These are phyloP conservation scores for Batillaria attramentaria DNA, from an alignment of 1,140 invertebrate genomes.

Conservation along the genomic window DNA sequence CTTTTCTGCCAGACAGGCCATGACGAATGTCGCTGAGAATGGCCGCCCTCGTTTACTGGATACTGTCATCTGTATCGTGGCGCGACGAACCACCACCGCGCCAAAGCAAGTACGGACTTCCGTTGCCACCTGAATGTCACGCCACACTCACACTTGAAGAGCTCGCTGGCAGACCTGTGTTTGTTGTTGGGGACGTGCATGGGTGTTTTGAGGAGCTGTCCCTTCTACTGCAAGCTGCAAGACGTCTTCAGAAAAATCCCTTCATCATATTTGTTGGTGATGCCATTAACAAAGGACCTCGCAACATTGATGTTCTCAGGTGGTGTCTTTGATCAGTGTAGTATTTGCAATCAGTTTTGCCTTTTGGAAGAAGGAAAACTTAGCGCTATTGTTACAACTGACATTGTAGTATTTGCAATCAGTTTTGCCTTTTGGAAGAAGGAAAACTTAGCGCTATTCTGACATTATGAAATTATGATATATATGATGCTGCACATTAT, in stretches of 20 bases:
- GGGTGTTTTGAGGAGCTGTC: conserved; percentile 69
- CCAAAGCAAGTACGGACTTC: conserved; percentile 44
- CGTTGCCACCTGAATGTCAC: conserved; percentile 50
- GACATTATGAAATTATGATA: not conserved
- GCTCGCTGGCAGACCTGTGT: conserved; percentile 49
- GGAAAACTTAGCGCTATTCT: not conserved
- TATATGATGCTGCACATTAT: not conserved
- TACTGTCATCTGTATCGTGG: conserved; percentile 16
- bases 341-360: conserved; percentile 32
- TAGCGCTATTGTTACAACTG: not conserved
- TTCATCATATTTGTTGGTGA: conserved; percentile 70
- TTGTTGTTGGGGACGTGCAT: conserved; percentile 71
- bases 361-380: not conserved
- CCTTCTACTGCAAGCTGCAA: conserved; percentile 54
- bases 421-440: not conserved
- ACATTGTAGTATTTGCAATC: too few species aligned
- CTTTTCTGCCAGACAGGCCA: too few species aligned
- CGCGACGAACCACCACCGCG: not conserved
- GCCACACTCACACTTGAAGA: conserved; percentile 38
- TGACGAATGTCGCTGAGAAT: not conserved
- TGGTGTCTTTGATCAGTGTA: conserved; percentile 16
- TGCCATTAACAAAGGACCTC: conserved; percentile 69
- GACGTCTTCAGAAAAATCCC: conserved; percentile 36
- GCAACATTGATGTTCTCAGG: conserved; percentile 61
- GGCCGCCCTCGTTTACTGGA: conserved; percentile 12